Conservation (phyloP, 1,140 invertebrate genomes). For the Scaptomyza pallida region DNA sequence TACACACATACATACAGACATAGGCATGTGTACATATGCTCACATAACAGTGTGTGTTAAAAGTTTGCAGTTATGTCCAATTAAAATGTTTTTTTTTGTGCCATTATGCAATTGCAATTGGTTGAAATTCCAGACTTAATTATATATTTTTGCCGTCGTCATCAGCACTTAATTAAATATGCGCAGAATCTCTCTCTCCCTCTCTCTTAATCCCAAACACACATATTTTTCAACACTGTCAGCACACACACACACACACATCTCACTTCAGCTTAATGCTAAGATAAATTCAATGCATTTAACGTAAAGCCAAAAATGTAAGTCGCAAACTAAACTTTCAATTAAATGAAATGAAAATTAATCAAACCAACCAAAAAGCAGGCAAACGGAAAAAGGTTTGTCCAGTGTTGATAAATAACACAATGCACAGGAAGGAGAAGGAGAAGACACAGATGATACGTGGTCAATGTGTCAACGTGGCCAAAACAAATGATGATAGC, state of each 20-base stretch:
- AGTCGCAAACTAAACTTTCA: constrained; percentile 64
- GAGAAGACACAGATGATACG: constrained; percentile 21
- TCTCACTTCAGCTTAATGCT: neutral
- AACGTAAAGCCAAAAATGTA: constrained; percentile 38
- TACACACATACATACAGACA: too few relatives aligned
- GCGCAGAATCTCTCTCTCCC: neutral
- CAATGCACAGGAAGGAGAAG: constrained; percentile 41
- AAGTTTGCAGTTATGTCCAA: too few relatives aligned
- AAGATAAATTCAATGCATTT: constrained; percentile 53
- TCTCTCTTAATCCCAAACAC: neutral
- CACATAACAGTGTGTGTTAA: neutral
- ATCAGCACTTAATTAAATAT: neutral
- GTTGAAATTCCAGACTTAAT: neutral
- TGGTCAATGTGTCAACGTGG: constrained; percentile 67
- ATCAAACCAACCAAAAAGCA: constrained; percentile 53
- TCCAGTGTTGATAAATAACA: constrained; percentile 47
- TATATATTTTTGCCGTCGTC: neutral
- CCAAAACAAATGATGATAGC: constrained; percentile 79
- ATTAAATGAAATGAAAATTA: constrained; percentile 76
- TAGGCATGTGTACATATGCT: too few relatives aligned
- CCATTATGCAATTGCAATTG: neutral
- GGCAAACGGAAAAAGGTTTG: neutral
- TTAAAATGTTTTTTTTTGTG: neutral
- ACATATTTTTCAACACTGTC: neutral
- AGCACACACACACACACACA: neutral